Evolutionary conservation across 2,113 vertebrate genomes (phyloP).

Genomic region (Pachycephala philippinensis): DNA sequence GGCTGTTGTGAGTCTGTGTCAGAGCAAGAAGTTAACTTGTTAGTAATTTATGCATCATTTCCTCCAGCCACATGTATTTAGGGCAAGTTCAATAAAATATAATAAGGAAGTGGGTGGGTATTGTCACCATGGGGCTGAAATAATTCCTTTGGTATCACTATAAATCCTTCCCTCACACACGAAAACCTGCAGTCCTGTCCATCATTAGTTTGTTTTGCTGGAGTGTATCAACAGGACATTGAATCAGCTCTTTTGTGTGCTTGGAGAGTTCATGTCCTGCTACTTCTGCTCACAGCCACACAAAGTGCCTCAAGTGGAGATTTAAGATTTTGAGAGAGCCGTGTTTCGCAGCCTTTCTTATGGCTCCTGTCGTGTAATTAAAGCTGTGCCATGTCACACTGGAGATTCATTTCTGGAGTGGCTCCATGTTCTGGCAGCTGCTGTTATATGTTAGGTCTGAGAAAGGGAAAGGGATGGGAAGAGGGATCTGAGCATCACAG

Average conservation of each 20-base stretch:
- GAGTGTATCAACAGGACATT: not conserved
- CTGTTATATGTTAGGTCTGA: not conserved
- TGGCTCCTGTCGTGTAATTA: not conserved
- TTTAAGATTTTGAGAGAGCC: not conserved
- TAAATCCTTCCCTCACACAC: not conserved
- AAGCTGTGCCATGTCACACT: not conserved
- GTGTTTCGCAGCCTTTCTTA: not conserved
- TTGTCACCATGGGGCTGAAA: constrained; percentile 19
- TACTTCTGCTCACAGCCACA: not conserved
- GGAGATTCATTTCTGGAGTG: not conserved
- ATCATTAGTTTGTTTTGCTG: not conserved
- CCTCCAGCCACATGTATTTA: constrained; percentile 53
- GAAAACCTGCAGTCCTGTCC: not conserved
- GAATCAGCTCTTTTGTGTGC: not conserved
- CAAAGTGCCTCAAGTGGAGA: not conserved
- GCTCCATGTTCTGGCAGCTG: not conserved
- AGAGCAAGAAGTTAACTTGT: constrained; percentile 57
- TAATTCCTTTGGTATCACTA: constrained; percentile 52
- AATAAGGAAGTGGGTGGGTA: constrained; percentile 18
- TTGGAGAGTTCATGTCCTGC: not conserved
- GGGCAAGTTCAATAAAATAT: constrained; percentile 52
- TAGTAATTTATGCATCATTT: constrained; percentile 63
- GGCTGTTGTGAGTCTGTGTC: constrained; percentile 25
- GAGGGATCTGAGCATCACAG: not conserved
- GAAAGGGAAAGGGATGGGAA: not conserved